These are phyloP conservation scores for Lutjanus erythropterus DNA, from an alignment of 2,113 vertebrate species.

Conservation along the genomic window DNA sequence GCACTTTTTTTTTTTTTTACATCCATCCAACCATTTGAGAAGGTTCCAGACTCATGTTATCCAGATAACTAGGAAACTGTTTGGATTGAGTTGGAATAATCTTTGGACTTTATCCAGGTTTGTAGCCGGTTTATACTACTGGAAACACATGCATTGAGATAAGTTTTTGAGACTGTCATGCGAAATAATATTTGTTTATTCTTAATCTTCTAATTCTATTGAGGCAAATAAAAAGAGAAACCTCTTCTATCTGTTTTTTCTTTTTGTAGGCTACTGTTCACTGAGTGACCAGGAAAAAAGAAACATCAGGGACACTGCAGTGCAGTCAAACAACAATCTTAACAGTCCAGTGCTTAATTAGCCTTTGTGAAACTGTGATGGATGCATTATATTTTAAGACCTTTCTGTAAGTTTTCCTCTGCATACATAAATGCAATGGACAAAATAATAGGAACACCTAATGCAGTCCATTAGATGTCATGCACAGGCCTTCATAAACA, in stretches of 20 bases:
- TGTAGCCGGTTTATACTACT: background rate
- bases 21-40: background rate
- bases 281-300: background rate
- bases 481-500: background rate
- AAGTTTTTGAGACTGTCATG: background rate
- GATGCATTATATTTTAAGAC: background rate
- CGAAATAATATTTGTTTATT: constrained; percentile 7
- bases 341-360: background rate
- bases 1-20: too few relatives aligned
- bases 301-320: background rate
- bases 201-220: constrained; percentile 11
- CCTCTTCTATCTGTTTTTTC: background rate
- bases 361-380: background rate
- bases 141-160: background rate
- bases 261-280: background rate
- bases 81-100: background rate
- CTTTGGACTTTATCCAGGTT: background rate
- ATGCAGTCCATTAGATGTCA: background rate
- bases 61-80: background rate
- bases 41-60: background rate
- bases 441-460: background rate
- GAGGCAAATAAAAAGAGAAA: constrained; percentile 13
- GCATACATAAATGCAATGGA: background rate
- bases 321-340: background rate
- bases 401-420: background rate